These are phyloP conservation scores for Sylvia atricapilla DNA, from an alignment of 2,113 vertebrate genomes.

Conservation along the genomic window DNA sequence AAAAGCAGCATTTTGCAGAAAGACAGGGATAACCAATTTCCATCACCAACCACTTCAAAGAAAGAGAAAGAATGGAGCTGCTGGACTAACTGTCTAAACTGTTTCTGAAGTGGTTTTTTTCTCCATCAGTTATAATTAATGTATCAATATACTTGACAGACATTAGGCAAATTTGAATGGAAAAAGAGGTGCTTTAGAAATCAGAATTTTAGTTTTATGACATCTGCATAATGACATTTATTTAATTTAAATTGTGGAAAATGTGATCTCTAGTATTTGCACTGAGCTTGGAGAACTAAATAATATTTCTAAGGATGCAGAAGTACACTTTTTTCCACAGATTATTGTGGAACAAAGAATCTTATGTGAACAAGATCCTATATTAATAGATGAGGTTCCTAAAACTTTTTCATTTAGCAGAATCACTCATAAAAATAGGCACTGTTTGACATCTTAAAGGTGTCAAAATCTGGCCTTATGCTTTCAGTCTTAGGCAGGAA, in stretches of 20 bases:
- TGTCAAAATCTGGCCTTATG: not conserved
- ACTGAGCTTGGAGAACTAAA: not conserved
- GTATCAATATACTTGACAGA: not conserved
- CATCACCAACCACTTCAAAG: not conserved
- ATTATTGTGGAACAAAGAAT: not conserved
- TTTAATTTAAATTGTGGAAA: not conserved
- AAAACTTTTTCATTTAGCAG: not conserved
- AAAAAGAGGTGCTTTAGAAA: not conserved
- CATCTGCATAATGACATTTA: not conserved
- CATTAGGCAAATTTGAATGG: not conserved
- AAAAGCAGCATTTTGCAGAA: not conserved
- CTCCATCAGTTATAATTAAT: not conserved
- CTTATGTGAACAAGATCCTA: not conserved
- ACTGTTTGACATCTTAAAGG: not conserved
- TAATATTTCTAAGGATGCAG: not conserved
- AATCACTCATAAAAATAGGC: not conserved
- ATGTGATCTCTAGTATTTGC: not conserved
- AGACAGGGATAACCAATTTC: not conserved
- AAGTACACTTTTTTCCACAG: not conserved
- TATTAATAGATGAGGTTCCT: not conserved
- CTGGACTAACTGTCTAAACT: not conserved
- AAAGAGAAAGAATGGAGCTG: not conserved
- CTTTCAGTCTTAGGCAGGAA: not conserved
- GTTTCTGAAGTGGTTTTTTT: not conserved
- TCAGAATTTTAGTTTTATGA: not conserved